phyloP scores from a whole-genome alignment of 2,888 invertebrate species.

The Opisthograptis luteolata region DNA sequence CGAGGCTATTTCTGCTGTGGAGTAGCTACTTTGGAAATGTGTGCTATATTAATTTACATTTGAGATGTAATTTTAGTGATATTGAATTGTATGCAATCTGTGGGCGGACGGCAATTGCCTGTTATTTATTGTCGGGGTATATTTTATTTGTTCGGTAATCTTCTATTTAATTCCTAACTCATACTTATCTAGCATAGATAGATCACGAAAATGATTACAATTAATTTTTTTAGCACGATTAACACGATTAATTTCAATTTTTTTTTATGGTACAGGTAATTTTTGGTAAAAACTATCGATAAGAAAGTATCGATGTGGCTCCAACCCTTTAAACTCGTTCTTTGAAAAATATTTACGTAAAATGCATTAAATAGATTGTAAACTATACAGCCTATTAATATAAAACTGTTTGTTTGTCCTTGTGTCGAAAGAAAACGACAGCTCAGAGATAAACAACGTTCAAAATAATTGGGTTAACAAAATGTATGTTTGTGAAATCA shows the following conservation, averaged over 20 bases:
- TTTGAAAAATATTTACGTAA: background rate
- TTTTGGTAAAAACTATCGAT: too few species aligned
- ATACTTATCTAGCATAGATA: too few species aligned
- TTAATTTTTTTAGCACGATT: too few species aligned
- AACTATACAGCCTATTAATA: conserved; percentile 10
- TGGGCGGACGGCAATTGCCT: too few species aligned
- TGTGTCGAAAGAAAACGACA: conserved; percentile 26
- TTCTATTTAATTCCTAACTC: too few species aligned
- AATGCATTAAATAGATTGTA: conserved; percentile 3
- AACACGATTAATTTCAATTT: too few species aligned
- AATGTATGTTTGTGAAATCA: background rate
- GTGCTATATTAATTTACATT: background rate
- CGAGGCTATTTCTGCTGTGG: conserved; percentile 45
- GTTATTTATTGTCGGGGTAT: too few species aligned
- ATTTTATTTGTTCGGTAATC: too few species aligned
- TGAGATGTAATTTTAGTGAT: background rate
- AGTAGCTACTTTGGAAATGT: background rate
- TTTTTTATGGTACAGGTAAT: too few species aligned
- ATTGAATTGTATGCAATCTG: background rate
- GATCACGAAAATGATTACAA: too few species aligned
- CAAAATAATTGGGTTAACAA: conserved; percentile 23
- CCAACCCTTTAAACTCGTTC: too few species aligned
- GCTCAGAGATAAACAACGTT: conserved; percentile 18
- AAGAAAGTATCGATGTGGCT: too few species aligned
- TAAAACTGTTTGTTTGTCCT: conserved; percentile 32